Evolutionary conservation across 53 echinoderm and acorn worm species (phyloP).

Genomic region (Echinometra lucunter): DNA sequence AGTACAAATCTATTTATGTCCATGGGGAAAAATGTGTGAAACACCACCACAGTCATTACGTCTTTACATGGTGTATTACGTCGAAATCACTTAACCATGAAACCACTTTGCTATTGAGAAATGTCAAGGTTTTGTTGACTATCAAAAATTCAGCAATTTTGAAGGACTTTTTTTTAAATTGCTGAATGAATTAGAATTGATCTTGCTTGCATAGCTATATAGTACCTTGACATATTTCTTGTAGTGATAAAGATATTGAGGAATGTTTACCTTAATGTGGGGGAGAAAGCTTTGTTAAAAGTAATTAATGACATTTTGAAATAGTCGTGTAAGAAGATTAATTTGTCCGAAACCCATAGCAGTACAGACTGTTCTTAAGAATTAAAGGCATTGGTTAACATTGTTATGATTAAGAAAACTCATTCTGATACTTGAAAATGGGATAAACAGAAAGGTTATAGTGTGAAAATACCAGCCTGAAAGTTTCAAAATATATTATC

Average conservation of each 20-base stretch:
- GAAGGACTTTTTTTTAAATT: background rate
- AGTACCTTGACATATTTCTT: background rate
- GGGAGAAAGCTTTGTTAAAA: background rate
- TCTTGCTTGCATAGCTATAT: background rate
- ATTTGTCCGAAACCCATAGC: too few species aligned
- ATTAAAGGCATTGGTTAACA: too few species aligned
- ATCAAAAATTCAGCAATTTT: background rate
- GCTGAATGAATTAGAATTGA: background rate
- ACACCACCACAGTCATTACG: background rate
- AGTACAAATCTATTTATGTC: background rate
- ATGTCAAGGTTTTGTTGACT: slow-evolving; percentile 1
- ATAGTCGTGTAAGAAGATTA: too few species aligned
- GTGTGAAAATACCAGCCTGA: too few species aligned
- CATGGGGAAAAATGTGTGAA: background rate
- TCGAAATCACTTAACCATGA: background rate
- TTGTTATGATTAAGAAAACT: too few species aligned
- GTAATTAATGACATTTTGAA: too few species aligned
- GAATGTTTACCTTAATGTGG: background rate
- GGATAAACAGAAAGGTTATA: too few species aligned
- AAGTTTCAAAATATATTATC: too few species aligned
- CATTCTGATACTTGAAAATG: too few species aligned
- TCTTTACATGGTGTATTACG: background rate
- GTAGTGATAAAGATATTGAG: background rate
- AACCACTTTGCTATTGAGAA: background rate
- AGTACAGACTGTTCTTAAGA: too few species aligned